phyloP scores from a whole-genome alignment of 2,888 invertebrate genomes.

The Xylota segnis region DNA sequence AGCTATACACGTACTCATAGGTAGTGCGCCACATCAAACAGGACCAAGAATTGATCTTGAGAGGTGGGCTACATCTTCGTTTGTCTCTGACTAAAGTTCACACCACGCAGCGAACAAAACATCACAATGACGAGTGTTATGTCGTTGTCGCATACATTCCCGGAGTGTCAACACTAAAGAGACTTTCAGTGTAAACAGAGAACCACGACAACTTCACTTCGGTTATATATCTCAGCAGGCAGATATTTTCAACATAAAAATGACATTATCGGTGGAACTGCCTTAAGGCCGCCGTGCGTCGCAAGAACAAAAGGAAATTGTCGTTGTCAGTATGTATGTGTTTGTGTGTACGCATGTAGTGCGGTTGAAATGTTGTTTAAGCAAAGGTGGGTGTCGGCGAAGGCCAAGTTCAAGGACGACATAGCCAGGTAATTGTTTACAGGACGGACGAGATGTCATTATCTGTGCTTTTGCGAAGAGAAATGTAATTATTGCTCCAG shows the following conservation, averaged over 20 bases:
- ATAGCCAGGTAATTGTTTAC: background rate
- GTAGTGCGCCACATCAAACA: conserved; percentile 15
- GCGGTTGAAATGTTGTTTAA: background rate
- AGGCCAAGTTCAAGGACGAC: conserved; percentile 18
- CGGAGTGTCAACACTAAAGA: conserved; percentile 6
- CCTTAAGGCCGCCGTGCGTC: conserved; percentile 16
- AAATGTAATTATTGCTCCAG: conserved; percentile 24
- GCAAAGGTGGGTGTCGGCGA: background rate
- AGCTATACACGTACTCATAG: background rate
- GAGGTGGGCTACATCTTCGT: background rate
- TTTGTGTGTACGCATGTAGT: conserved; percentile 1
- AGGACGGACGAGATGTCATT: conserved; percentile 13
- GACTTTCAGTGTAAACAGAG: conserved; percentile 23
- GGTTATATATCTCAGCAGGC: conserved; percentile 2
- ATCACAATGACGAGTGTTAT: conserved; percentile 4
- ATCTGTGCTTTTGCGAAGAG: background rate
- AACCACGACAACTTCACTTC: conserved; percentile 25
- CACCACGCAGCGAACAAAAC: background rate
- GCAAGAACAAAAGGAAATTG: conserved; percentile 14
- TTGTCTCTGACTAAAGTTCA: conserved; percentile 14
- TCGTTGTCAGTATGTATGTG: background rate
- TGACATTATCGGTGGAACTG: conserved; percentile 18
- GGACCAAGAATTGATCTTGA: conserved; percentile 36
- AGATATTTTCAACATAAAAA: conserved; percentile 26
- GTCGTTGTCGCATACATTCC: background rate